phyloP scores from a whole-genome alignment of 2,888 invertebrate species.

The Coenonympha glycerion region DNA sequence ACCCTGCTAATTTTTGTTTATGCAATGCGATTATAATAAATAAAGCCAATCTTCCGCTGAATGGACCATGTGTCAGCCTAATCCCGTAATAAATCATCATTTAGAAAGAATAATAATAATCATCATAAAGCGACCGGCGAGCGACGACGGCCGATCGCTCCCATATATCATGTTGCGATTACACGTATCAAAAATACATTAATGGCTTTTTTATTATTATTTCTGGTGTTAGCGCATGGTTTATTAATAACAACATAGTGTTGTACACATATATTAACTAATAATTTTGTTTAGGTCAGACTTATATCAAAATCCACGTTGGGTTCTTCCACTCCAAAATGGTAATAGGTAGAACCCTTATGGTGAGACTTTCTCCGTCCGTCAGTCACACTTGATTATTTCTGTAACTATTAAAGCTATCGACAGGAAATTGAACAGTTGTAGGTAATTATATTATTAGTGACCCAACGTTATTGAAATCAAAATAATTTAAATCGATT shows the following conservation, averaged over 20 bases:
- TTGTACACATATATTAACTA: background rate
- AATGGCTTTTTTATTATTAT: slow-evolving; percentile 33
- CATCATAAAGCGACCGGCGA: slow-evolving; percentile 59
- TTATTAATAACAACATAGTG: slow-evolving; percentile 4
- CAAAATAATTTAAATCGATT: too few relatives aligned
- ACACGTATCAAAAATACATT: slow-evolving; percentile 74
- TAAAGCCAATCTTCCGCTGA: slow-evolving; percentile 65
- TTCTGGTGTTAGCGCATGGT: slow-evolving; percentile 30
- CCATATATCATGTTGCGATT: slow-evolving; percentile 71
- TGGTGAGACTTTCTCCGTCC: too few relatives aligned
- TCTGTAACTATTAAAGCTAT: too few relatives aligned
- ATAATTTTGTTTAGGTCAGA: background rate
- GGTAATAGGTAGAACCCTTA: too few relatives aligned
- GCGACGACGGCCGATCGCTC: slow-evolving; percentile 39
- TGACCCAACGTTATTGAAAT: too few relatives aligned
- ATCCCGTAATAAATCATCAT: slow-evolving; percentile 74
- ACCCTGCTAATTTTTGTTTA: slow-evolving; percentile 41
- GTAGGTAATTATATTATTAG: too few relatives aligned
- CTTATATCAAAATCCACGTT: background rate
- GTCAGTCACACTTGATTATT: too few relatives aligned
- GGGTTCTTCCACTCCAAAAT: too few relatives aligned
- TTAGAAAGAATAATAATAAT: slow-evolving; percentile 73
- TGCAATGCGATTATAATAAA: slow-evolving; percentile 63
- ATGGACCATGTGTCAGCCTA: slow-evolving; percentile 63
- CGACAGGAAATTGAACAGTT: too few relatives aligned